phyloP scores from a whole-genome alignment of 2,113 vertebrate species.

The Pogonocichla stellata region DNA sequence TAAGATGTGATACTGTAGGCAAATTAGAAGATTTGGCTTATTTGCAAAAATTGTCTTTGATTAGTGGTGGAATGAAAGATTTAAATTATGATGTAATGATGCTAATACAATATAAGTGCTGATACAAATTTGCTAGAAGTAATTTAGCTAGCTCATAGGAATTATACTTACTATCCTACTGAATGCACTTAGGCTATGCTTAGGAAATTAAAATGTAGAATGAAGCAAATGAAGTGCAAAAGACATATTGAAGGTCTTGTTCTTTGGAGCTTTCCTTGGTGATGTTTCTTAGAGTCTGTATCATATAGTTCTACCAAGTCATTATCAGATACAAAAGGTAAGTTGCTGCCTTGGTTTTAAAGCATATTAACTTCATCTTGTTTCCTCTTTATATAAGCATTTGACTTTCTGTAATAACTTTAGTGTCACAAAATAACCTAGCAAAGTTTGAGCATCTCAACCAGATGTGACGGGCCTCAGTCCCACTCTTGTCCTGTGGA shows the following conservation, averaged over 20 bases:
- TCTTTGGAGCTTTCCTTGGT: neutral
- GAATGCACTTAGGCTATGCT: neutral
- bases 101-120: neutral
- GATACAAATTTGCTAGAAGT: neutral
- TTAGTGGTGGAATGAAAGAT: slow-evolving; percentile 1
- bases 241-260: neutral
- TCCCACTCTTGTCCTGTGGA: neutral
- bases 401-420: neutral
- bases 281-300: neutral
- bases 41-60: slow-evolving; percentile 16
- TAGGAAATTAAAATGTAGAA: neutral
- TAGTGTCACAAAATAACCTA: neutral
- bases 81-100: neutral
- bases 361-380: neutral
- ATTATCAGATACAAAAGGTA: neutral
- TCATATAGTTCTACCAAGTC: neutral
- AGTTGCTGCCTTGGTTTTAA: neutral
- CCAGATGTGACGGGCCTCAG: neutral
- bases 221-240: slow-evolving; percentile 7
- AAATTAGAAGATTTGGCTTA: neutral
- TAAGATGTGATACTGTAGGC: neutral
- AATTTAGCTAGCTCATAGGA: slow-evolving; percentile 5
- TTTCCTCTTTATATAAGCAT: neutral
- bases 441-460: neutral
- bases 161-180: neutral